Conservation (phyloP, 2,888 invertebrate species). For the Drosophila kuntzei region DNA sequence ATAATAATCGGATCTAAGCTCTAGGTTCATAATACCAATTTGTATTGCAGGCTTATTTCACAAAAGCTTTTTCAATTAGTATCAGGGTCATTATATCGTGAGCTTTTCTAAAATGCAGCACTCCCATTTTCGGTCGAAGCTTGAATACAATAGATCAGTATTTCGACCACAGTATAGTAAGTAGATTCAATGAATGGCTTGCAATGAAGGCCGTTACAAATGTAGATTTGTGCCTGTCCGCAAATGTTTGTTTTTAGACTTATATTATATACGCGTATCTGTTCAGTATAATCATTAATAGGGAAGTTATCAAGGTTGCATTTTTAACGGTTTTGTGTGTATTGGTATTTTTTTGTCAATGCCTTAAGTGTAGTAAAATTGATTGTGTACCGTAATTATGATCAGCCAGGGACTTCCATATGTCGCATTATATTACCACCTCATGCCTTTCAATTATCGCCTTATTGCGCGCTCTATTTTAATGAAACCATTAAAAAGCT, state of each 20-base stretch:
- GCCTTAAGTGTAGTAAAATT: conserved; percentile 41
- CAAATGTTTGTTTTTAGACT: conserved; percentile 49
- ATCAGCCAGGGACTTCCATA: conserved; percentile 36
- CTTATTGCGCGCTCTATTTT: conserved; percentile 21
- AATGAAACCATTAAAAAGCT: conserved; percentile 40
- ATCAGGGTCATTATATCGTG: conserved; percentile 46
- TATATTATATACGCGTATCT: conserved; percentile 42
- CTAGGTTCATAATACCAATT: background rate
- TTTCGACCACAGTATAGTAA: conserved; percentile 47
- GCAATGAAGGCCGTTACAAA: conserved; percentile 58
- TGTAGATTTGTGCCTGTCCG: conserved; percentile 33
- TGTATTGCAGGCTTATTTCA: conserved; percentile 12
- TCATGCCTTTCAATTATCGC: conserved; percentile 18
- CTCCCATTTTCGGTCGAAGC: conserved; percentile 46
- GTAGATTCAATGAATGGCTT: conserved; percentile 42
- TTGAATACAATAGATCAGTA: conserved; percentile 49
- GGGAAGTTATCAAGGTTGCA: conserved; percentile 72
- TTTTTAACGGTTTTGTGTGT: conserved; percentile 48
- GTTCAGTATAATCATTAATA: conserved; percentile 47
- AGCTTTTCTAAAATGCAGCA: conserved; percentile 59
- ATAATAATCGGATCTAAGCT: background rate
- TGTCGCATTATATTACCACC: conserved; percentile 6
- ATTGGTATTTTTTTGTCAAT: conserved; percentile 40
- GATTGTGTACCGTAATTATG: conserved; percentile 35
- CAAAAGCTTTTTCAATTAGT: conserved; percentile 56